Percentiles rank a stretch among this genome's conserved stretches.
Conservation (phyloP, 2,888 invertebrate genomes). For the Tinea pellionella region DNA sequence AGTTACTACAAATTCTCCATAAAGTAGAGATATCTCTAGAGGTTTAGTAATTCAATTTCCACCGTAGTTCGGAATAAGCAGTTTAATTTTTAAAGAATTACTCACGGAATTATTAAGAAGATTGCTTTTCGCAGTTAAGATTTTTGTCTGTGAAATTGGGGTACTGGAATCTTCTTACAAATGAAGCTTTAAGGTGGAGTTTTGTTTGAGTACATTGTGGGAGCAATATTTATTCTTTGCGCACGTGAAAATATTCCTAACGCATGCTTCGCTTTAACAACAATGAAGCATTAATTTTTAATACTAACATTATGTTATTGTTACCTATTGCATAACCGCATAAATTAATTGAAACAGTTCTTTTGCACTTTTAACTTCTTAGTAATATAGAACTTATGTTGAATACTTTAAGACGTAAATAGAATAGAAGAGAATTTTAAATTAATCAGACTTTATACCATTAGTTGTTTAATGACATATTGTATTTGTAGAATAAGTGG, state of each 20-base stretch:
- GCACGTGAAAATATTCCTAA: too few species aligned
- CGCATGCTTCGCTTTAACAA: too few species aligned
- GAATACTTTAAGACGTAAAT: not conserved
- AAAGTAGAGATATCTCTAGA: not conserved
- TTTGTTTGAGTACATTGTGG: not conserved
- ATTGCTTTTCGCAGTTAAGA: slow-evolving; percentile 1
- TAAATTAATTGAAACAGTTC: not conserved
- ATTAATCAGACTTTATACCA: not conserved
- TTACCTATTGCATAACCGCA: not conserved
- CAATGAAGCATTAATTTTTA: too few species aligned
- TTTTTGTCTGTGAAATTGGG: not conserved
- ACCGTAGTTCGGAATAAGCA: not conserved
- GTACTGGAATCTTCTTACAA: not conserved
- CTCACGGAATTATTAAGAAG: not conserved
- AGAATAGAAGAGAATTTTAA: not conserved
- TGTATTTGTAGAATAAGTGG: not conserved
- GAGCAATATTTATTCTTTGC: too few species aligned
- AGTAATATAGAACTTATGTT: not conserved
- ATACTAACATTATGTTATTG: too few species aligned
- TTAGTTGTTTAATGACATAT: not conserved
- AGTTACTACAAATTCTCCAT: too few species aligned
- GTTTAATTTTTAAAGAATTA: not conserved
- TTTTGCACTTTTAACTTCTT: not conserved
- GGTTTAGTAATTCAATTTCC: not conserved
- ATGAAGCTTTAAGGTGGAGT: not conserved